Evolutionary conservation across 2,797 vertebrate genomes (phyloP), one percentile per base, ranked within the genome.

Genomic region (Platyrinchus mystaceus): DNA sequence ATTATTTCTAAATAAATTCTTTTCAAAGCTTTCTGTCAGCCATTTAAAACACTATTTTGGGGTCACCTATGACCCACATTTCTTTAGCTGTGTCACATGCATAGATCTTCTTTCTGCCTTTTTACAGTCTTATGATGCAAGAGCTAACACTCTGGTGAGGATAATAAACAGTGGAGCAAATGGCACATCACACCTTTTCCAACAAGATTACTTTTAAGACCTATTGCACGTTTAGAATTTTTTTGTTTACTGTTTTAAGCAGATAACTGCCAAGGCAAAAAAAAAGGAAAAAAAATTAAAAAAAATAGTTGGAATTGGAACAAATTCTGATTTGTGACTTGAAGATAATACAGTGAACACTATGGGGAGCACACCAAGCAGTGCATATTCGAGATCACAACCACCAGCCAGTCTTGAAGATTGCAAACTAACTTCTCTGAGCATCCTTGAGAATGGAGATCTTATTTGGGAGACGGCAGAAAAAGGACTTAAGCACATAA

Each of bases 1-100:
- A 94, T 93, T 92, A 91, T 90, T 94, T 93, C 84, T 89, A 92
- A 95, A 64, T 66, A 90, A 89, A 68, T 84, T 92, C 22, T 90
- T 96, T 96, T 84, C 63, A 92, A 93, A 95, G 90, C 63, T 89
- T 96, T 94, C 55, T 64, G 37, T 81, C 68, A 77, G 68, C n/a
- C 56, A 85, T 74, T 91, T 84, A 81, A 92, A 96, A 34, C 41
- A 89, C 24, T 84, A 74, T 92, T 95, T 91, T 92, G 78, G 80
- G 75, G 85, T 90, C 63, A 96, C 49, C 37, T 53, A 52, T 68
- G 74, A 88, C 91, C 64, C 63, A 93, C 32, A 84, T 86, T 91
- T 90, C 71, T 80, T 89, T 63, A 92, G 74, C 60, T 94, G 39
- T 87, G 67, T 90, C 90, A 94, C 53, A 79, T 69, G 74, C 49